Percentiles rank a stretch among this genome's conserved stretches.
phyloP scores from a whole-genome alignment of 2,888 invertebrate species.

The Pediacus dermestoides region DNA sequence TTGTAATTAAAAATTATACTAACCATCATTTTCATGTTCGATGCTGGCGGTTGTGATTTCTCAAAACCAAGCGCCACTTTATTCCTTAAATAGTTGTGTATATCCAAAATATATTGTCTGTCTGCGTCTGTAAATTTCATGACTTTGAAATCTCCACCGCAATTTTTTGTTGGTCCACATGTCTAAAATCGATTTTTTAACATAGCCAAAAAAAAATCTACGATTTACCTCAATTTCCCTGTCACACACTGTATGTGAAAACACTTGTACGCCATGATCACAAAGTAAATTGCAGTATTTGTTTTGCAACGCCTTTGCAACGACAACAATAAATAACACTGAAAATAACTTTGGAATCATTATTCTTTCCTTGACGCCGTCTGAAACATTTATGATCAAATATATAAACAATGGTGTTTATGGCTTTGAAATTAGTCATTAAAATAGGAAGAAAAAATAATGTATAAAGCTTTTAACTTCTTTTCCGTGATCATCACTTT shows the following conservation, averaged over 20 bases:
- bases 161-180: constrained; percentile 39
- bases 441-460: not conserved
- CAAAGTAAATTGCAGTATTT: constrained; percentile 33
- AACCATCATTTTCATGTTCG: constrained; percentile 45
- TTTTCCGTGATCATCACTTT: constrained; percentile 16
- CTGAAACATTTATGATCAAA: constrained; percentile 8
- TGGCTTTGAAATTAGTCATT: too few species aligned
- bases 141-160: constrained; percentile 41
- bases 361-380: constrained; percentile 4
- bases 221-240: constrained; percentile 26
- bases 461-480: constrained; percentile 8
- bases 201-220: constrained; percentile 1
- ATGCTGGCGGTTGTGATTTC: constrained; percentile 40
- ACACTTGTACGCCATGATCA: constrained; percentile 26
- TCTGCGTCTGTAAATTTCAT: constrained; percentile 37
- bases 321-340: constrained; percentile 4
- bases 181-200: constrained; percentile 31
- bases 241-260: constrained; percentile 34
- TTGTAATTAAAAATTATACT: too few species aligned
- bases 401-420: constrained; percentile 10
- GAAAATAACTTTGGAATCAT: not conserved
- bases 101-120: constrained; percentile 41
- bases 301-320: constrained; percentile 21
- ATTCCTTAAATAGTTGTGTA: constrained; percentile 45
- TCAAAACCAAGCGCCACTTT: constrained; percentile 43